These are phyloP conservation scores for Crotalus helleri DNA, from an alignment of 2,113 vertebrate genomes.

Conservation along the genomic window DNA sequence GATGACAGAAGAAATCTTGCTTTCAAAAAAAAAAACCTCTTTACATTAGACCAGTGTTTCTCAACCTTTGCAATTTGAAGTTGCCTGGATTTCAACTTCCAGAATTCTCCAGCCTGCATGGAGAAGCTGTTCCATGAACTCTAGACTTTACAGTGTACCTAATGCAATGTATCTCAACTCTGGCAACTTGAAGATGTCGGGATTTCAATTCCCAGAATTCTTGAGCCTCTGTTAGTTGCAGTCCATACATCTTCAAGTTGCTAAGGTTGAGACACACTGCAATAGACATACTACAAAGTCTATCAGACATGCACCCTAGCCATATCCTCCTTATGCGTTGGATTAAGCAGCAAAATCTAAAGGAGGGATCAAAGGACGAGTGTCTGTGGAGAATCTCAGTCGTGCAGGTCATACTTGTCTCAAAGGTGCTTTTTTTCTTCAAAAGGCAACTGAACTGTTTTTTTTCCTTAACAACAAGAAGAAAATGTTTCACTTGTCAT, in stretches of 20 bases:
- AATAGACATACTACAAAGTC: not conserved
- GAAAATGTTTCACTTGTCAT: too few relatives aligned
- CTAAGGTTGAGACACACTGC: not conserved
- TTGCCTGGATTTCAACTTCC: not conserved
- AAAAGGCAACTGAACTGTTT: too few relatives aligned
- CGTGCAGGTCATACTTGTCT: too few relatives aligned
- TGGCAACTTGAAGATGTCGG: not conserved
- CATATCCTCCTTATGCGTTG: not conserved
- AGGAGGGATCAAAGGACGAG: not conserved
- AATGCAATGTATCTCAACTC: not conserved
- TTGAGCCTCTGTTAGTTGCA: not conserved
- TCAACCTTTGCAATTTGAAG: not conserved
- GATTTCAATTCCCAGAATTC: not conserved
- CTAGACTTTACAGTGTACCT: too few relatives aligned
- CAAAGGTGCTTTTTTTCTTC: too few relatives aligned
- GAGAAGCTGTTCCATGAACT: too few relatives aligned
- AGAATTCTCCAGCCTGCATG: not conserved
- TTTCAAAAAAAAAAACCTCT: not conserved
- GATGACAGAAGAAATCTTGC: not conserved
- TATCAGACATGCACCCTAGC: not conserved
- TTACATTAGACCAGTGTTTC: not conserved
- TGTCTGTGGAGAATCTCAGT: too few relatives aligned
- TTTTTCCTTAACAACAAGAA: too few relatives aligned
- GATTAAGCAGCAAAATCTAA: not conserved
- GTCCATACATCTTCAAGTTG: not conserved